A percentile compares a stretch with the other conserved stretches of the same genome.
These are phyloP conservation scores for Archips xylosteana DNA, from an alignment of 2,888 invertebrate species.

Conservation along the genomic window DNA sequence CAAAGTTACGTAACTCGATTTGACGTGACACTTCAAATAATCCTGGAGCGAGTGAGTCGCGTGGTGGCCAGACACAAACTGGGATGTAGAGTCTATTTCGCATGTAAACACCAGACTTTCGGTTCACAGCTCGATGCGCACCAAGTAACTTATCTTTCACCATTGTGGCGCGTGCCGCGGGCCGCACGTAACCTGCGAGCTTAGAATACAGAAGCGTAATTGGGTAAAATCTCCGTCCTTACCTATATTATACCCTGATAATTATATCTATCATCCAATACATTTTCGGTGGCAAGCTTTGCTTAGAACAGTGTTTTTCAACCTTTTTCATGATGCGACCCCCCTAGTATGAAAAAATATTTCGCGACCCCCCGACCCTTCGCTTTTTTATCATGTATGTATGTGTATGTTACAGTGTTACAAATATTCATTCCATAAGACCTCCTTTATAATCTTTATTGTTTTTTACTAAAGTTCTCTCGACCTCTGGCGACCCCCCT, in stretches of 20 bases:
- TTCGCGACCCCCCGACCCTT: too few relatives aligned
- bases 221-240: constrained; percentile 47
- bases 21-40: constrained; percentile 47
- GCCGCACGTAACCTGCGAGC: constrained; percentile 59
- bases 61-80: constrained; percentile 75
- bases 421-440: too few relatives aligned
- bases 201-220: constrained; percentile 58
- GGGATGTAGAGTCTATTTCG: constrained; percentile 76
- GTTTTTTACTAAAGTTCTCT: too few relatives aligned
- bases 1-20: constrained; percentile 47
- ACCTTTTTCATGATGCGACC: too few relatives aligned
- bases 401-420: too few relatives aligned
- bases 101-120: constrained; percentile 84
- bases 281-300: too few relatives aligned
- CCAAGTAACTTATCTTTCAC: constrained; percentile 85
- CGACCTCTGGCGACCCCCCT: too few relatives aligned
- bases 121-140: constrained; percentile 85
- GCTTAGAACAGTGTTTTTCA: too few relatives aligned
- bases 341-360: too few relatives aligned
- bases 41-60: constrained; percentile 67
- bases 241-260: not conserved
- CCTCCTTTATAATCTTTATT: too few relatives aligned
- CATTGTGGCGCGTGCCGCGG: constrained; percentile 81
- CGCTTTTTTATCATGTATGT: too few relatives aligned
- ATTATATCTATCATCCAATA: too few relatives aligned